Percentiles rank a stretch among this genome's conserved stretches.
Conservation (phyloP, 2,797 vertebrate genomes). For the Mormyrops boulengeri region DNA sequence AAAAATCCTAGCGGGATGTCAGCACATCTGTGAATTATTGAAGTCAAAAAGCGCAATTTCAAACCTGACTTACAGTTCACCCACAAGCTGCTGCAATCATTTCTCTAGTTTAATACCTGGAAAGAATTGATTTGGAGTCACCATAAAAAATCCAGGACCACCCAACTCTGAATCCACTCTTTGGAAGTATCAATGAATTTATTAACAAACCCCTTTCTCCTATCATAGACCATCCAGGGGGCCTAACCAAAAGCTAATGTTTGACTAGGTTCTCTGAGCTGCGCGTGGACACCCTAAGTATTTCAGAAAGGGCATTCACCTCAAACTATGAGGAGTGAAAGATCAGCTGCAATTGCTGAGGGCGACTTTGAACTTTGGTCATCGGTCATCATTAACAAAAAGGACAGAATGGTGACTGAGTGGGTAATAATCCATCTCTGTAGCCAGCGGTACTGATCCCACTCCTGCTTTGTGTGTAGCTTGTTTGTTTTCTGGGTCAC, state of each 20-base stretch:
- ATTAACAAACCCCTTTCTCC: not conserved
- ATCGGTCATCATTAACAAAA: not conserved
- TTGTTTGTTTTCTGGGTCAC: not conserved
- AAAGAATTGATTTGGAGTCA: not conserved
- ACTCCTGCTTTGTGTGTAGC: not conserved
- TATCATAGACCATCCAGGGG: not conserved
- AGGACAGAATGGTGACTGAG: not conserved
- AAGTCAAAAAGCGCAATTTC: not conserved
- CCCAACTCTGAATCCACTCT: not conserved
- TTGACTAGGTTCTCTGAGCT: not conserved
- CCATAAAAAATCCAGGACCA: not conserved
- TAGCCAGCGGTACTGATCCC: not conserved
- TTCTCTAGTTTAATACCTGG: not conserved
- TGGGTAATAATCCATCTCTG: not conserved
- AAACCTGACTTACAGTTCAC: not conserved
- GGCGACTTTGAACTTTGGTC: not conserved
- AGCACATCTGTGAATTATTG: constrained; percentile 1
- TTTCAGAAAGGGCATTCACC: not conserved
- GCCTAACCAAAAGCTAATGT: not conserved
- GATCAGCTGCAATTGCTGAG: not conserved
- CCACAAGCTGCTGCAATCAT: not conserved
- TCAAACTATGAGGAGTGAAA: not conserved
- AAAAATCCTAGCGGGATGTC: not conserved
- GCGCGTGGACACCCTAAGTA: not conserved
- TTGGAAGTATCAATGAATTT: not conserved